Conservation (phyloP, 1,140 invertebrate genomes). For the Odontomachus brunneus region DNA sequence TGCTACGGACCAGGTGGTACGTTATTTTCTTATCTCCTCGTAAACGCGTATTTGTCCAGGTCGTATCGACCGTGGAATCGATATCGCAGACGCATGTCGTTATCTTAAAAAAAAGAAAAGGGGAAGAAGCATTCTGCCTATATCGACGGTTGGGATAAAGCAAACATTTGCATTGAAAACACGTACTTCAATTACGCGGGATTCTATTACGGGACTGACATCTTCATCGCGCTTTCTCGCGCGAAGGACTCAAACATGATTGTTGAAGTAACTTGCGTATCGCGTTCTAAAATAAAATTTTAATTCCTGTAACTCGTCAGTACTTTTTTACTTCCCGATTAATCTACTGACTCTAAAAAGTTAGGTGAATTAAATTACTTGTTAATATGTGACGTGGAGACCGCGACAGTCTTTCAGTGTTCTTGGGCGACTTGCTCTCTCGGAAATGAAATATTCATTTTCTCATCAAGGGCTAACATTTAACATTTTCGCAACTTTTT, state of each 20-base stretch:
- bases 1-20: constrained; percentile 35
- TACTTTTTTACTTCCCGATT: too few species aligned
- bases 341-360: too few species aligned
- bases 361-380: neutral
- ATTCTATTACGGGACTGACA: constrained; percentile 24
- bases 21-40: constrained; percentile 41
- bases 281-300: too few species aligned
- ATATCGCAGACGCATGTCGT: constrained; percentile 20
- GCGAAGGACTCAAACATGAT: too few species aligned
- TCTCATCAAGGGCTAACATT: neutral
- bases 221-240: constrained; percentile 9
- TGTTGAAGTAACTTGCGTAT: neutral
- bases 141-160: neutral
- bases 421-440: neutral
- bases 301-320: too few species aligned
- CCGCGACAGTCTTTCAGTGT: neutral
- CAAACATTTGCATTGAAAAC: constrained; percentile 39
- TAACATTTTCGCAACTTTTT: neutral
- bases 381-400: neutral
- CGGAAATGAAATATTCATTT: constrained; percentile 1
- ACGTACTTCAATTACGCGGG: constrained; percentile 28
- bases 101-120: constrained; percentile 14
- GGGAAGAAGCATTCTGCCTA: neutral
- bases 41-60: neutral
- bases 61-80: constrained; percentile 27